A percentile compares a stretch with the other conserved stretches of the same genome.
phyloP scores from a whole-genome alignment of 2,113 vertebrate species.

The Clarias magur region DNA sequence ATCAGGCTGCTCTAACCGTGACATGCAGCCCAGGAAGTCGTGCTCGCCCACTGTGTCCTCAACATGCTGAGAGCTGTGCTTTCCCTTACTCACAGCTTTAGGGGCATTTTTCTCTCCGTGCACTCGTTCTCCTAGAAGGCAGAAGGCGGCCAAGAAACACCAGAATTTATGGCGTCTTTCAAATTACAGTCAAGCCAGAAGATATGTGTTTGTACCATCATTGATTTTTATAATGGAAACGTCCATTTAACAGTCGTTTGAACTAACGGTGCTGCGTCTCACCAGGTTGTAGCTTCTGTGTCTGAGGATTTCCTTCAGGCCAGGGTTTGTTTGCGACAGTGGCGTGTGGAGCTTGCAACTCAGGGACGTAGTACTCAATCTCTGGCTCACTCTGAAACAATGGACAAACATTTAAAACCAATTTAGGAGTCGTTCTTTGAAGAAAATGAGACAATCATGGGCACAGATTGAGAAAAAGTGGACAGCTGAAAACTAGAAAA shows the following conservation, averaged over 20 bases:
- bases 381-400: constrained; percentile 85
- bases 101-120: constrained; percentile 73
- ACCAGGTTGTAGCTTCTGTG: constrained; percentile 83
- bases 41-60: constrained; percentile 78
- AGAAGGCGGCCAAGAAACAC: constrained; percentile 8
- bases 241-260: not conserved
- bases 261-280: constrained; percentile 44
- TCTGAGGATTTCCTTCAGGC: constrained; percentile 72
- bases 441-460: no score
- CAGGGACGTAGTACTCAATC: constrained; percentile 77
- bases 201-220: not conserved
- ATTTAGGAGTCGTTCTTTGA: not conserved
- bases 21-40: constrained; percentile 96
- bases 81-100: constrained; percentile 69
- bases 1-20: constrained; percentile 75
- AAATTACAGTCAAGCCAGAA: not conserved
- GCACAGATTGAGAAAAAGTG: no score
- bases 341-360: constrained; percentile 74
- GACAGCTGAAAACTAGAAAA: no score
- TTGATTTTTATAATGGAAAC: constrained; percentile 15
- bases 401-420: constrained; percentile 28
- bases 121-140: constrained; percentile 67
- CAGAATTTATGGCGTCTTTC: not conserved
- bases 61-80: constrained; percentile 65
- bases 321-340: constrained; percentile 77